Evolutionary conservation across 2,113 vertebrate genomes (phyloP), one percentile per base, ranked within the genome.

Genomic region (Otocyon megalotis): DNA sequence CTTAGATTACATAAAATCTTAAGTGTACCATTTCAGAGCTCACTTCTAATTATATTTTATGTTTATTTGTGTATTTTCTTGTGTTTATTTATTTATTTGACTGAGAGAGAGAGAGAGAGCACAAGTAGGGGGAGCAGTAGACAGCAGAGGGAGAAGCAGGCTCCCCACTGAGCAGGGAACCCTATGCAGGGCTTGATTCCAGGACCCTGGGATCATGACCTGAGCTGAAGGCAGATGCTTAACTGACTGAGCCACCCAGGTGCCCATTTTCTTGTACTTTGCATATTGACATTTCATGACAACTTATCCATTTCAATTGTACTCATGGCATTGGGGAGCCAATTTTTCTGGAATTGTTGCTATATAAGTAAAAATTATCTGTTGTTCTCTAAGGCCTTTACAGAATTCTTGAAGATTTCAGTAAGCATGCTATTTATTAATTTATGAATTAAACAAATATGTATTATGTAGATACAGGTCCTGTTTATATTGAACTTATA

Each of bases 1-100:
- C 82, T 83, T 67, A 97, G 63, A 65, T 88, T 58, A 92, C 60
- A 93, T 43, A 69, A 77, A 90, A 43, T 90, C 32, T 77, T 86
- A 90, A 93, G 37, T 87, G 32, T 86, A 26, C 28, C 35, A 80
- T 80, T 96, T 92, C 54, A 76, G 76, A 81, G 16, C 48, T 92
- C n/a, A 58, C 30, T 95, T 92, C 15, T 26, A 82, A 74, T 88
- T 93, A 26, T 74, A 82, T 67, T 4, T 85, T 92, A 82, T 86
- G 10, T 24, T 48, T 91, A 93, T 93, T 85, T 96, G 30, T 83
- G 13, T 77, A 54, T 85, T 90, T 92, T 85, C 54, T 88, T 81
- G 24, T 94, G n/a, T 67, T 65, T 43, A 43, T 43, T 43, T 43
- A 43, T 43, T 43, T 43, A 43, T 43, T 43, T 43, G 43, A 43